Evolutionary conservation across 1,140 invertebrate species (phyloP).

Genomic region (Hermetia illucens): DNA sequence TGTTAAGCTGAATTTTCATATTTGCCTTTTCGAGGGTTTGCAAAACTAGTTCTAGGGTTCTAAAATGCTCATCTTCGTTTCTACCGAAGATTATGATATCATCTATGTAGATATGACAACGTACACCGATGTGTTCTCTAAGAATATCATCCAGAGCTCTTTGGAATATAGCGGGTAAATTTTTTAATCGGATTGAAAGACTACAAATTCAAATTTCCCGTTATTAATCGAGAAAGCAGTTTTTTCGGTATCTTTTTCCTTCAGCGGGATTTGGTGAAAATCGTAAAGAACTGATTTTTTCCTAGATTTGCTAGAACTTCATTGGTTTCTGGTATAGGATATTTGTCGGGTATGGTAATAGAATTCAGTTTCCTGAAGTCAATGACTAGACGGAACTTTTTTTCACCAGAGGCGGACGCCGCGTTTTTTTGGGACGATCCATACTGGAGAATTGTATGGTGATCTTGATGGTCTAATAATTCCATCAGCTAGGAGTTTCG

Average conservation of each 20-base stretch:
- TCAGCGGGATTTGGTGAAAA: constrained; percentile 32
- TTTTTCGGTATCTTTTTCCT: constrained; percentile 20
- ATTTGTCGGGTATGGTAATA: constrained; percentile 22
- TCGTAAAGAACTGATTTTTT: constrained; percentile 31
- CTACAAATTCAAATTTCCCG: constrained; percentile 28
- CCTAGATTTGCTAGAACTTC: constrained; percentile 30
- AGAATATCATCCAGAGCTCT: constrained; percentile 29
- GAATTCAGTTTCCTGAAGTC: constrained; percentile 14
- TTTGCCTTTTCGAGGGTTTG: constrained; percentile 5
- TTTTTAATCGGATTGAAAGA: constrained; percentile 30
- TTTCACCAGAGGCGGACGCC: constrained; percentile 12
- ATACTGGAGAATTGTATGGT: too few species aligned
- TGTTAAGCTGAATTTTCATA: constrained; percentile 8
- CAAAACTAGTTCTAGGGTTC: constrained; percentile 10
- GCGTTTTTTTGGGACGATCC: constrained; percentile 13
- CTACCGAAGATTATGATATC: constrained; percentile 11
- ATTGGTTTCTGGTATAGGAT: constrained; percentile 35
- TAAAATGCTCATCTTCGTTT: constrained; percentile 16
- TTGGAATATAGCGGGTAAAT: constrained; percentile 30
- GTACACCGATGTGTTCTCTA: constrained; percentile 12
- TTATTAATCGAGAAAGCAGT: constrained; percentile 26
- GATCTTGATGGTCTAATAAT: too few species aligned
- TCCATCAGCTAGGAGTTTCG: too few species aligned
- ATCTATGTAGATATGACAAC: constrained; percentile 15
- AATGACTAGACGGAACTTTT: constrained; percentile 12